Base-by-base conservation (phyloP, 2,888 invertebrate genomes). In the Tolmerus cingulatus region DNA sequence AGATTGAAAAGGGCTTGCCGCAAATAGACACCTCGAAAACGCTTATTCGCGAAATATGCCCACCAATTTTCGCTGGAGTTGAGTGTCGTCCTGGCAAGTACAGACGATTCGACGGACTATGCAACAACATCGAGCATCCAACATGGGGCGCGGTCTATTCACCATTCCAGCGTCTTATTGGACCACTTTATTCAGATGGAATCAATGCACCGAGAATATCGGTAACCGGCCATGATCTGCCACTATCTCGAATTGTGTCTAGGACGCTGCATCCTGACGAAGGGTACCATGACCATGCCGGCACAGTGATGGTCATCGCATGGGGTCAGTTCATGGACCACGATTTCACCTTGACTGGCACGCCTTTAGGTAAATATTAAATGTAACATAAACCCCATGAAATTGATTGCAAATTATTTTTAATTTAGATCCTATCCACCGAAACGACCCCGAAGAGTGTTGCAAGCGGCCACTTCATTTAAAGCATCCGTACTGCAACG, bases 261-360 rank as follows among this genome's bases (percentile, higher is more conserved):
- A 95, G 97, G 85, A 97, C 97, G 57, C 96, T 98, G 95, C 98
- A 98, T 92, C 97, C 97, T 55, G 98, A 98, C 91, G 97, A 97
- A 89, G 97, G 97, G 66, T 97, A 95, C 94, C 97, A 98, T 92
- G 98, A 98, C 93, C 97, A 97, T 93, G 97, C 97, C 40, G 97
- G 97, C 85, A 98, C 98, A 43, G 97, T 97, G 90, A 97, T 98
- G 96, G 96, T 98, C 79, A 92, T 92, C 89, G 97, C 97, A 87
- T 98, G 98, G 98, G 98, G 98, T 90, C 98, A 98, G 93, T 97
- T 98, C 93, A 97, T 98, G 95, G 98, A 98, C 93, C 98, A 98
- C 93, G 98, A 98, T 92, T 97, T 97, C 90, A 97, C 97, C 5
- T 94, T 97, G 57, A 97, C 97, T 87, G 97, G 95, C 89, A 97